Percentiles rank a stretch among this genome's conserved stretches.
Evolutionary conservation across 2,888 invertebrate species (phyloP).

Genomic region (Adelognathus sp.): DNA sequence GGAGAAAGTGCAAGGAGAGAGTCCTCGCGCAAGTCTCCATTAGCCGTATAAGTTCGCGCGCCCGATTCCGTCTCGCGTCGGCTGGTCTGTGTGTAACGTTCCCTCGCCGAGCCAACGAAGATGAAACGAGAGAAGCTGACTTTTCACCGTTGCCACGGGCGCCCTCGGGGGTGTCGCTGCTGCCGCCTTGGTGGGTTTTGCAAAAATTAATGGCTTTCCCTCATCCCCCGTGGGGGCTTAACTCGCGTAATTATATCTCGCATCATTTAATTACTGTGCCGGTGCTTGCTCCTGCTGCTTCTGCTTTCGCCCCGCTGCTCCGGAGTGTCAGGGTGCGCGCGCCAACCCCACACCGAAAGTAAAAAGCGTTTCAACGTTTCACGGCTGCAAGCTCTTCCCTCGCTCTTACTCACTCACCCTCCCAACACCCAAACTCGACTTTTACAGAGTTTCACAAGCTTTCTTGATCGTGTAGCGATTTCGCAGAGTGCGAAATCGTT

Average conservation of each 20-base stretch:
- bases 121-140: constrained; percentile 13
- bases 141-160: constrained; percentile 22
- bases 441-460: background rate
- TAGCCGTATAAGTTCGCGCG: constrained; percentile 38
- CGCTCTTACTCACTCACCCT: background rate
- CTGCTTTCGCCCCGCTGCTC: too few relatives aligned
- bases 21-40: constrained; percentile 34
- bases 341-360: background rate
- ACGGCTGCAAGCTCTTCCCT: background rate
- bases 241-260: constrained; percentile 70
- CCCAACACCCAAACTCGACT: background rate
- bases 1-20: constrained; percentile 15
- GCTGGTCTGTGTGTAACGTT: background rate
- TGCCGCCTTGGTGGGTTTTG: constrained; percentile 33
- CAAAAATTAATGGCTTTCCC: constrained; percentile 65
- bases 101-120: background rate
- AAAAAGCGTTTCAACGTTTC: constrained; percentile 27
- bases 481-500: constrained; percentile 9
- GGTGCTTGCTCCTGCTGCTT: constrained; percentile 11
- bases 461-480: constrained; percentile 28
- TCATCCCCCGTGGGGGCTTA: constrained; percentile 44
- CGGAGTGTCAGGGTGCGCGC: too few relatives aligned
- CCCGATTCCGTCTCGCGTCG: constrained; percentile 16
- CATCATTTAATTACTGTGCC: constrained; percentile 70
- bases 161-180: constrained; percentile 20